These are phyloP conservation scores for Hedya salicella DNA, from an alignment of 2,888 invertebrate genomes.

Conservation along the genomic window DNA sequence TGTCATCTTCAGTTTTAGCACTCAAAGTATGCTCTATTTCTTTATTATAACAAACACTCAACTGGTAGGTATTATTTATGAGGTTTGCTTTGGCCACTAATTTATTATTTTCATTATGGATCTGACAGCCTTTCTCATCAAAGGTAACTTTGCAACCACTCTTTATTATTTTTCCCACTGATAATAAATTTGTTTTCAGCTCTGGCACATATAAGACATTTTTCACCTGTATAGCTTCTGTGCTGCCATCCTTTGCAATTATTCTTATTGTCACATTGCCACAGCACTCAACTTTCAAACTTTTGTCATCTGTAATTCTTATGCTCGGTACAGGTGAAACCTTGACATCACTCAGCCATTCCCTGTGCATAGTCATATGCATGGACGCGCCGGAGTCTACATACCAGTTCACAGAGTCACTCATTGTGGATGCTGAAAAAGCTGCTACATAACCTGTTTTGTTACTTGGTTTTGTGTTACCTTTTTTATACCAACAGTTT, in stretches of 20 bases:
- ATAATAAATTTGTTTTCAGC: conserved; percentile 42
- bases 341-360: conserved; percentile 30
- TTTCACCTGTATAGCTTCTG: conserved; percentile 27
- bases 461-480: not conserved
- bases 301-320: conserved; percentile 18
- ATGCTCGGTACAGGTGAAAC: conserved; percentile 10
- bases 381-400: conserved; percentile 52
- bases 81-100: conserved; percentile 38
- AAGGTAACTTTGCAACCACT: conserved; percentile 39
- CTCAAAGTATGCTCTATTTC: conserved; percentile 22
- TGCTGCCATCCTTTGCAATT: conserved; percentile 5
- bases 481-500: conserved; percentile 27
- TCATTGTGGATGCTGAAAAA: conserved; percentile 15
- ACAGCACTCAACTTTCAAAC: conserved; percentile 4
- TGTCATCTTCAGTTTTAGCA: conserved; percentile 14
- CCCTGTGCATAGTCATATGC: conserved; percentile 46
- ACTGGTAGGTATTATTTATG: conserved; percentile 43
- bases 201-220: conserved; percentile 46
- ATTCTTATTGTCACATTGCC: conserved; percentile 5
- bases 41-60: conserved; percentile 26
- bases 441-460: conserved; percentile 21
- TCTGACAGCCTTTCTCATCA: conserved; percentile 32
- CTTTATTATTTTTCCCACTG: conserved; percentile 44
- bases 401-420: conserved; percentile 48
- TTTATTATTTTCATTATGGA: conserved; percentile 26